Evolutionary conservation across 2,888 invertebrate genomes (phyloP), one percentile per base, ranked within the genome.

Genomic region (Brenthis ino): DNA sequence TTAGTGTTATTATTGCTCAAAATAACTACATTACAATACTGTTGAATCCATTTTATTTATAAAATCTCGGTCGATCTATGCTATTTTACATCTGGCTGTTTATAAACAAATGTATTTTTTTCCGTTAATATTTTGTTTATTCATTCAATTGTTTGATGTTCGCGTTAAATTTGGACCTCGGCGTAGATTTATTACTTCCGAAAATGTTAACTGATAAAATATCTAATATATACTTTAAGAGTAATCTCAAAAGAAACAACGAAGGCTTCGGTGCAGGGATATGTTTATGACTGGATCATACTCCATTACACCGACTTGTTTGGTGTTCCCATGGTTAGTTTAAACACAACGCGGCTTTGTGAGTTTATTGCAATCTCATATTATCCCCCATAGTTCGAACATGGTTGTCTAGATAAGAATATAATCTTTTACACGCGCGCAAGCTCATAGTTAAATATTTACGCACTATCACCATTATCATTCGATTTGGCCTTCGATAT

Each of bases 301-400:
- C 79, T 79, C 76, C 80, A 71, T 75, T 75, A 71, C 67, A 82
- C 77, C 77, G 77, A 77, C 78, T 80, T 87, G 86, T 86, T 87
- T 85, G 81, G 81, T 75, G 85, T 86, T 86, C 84, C 84, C 84
- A 85, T 77, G 77, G 81, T 74, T 77, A 77, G 78, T 79, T 80
- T 80, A 82, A 81, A 83, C 82, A 76, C 67, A 57, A 67, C 48
- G 54, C 56, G 63, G 66, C 57, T 55, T 65, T 68, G 72, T 73
- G 67, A 69, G 69, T 66, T 69, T 72, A 75, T 71, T 72, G 70
- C 70, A 69, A 71, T 67, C 69, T 67, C 68, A 57, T 68, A 64
- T 68, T 73, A 76, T 74, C 73, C 37, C 8, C 65, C 65, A 74
- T 71, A 54, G 51, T 57, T 64, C 51, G 58, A 33, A 50, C 57